These are phyloP conservation scores for Atethmia centrago DNA, from an alignment of 2,888 invertebrate genomes.

Conservation along the genomic window DNA sequence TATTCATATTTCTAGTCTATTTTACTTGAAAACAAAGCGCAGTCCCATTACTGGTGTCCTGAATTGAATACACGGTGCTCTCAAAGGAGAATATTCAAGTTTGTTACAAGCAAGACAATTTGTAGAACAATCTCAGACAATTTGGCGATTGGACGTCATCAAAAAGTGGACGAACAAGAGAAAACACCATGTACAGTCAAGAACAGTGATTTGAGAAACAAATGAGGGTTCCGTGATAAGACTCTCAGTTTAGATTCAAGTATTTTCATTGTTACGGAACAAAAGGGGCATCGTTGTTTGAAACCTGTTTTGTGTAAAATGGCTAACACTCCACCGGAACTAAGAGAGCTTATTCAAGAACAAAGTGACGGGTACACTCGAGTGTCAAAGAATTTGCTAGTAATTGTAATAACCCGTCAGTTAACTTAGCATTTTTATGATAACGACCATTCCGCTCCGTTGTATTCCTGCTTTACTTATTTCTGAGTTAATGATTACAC, in stretches of 20 bases:
- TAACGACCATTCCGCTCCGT: slow-evolving; percentile 21
- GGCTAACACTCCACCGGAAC: slow-evolving; percentile 75
- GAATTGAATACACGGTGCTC: slow-evolving; percentile 50
- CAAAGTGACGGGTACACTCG: slow-evolving; percentile 65
- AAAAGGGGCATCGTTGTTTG: slow-evolving; percentile 80
- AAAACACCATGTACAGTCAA: slow-evolving; percentile 77
- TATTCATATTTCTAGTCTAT: slow-evolving; percentile 40
- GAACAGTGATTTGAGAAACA: slow-evolving; percentile 83
- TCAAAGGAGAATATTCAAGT: slow-evolving; percentile 64
- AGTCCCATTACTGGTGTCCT: slow-evolving; percentile 40
- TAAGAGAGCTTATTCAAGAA: slow-evolving; percentile 66
- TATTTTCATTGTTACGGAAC: slow-evolving; percentile 84
- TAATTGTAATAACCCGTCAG: slow-evolving; percentile 51
- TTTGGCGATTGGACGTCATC: slow-evolving; percentile 59
- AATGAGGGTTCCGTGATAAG: slow-evolving; percentile 85
- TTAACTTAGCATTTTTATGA: slow-evolving; percentile 38
- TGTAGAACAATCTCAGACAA: slow-evolving; percentile 58
- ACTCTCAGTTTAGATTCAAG: slow-evolving; percentile 82
- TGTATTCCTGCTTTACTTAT: slow-evolving; percentile 10
- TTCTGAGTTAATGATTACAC: slow-evolving; percentile 20
- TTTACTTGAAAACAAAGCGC: slow-evolving; percentile 49
- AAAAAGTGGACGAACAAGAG: slow-evolving; percentile 64
- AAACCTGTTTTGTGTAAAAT: slow-evolving; percentile 84
- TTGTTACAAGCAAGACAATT: slow-evolving; percentile 60
- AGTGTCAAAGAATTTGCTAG: slow-evolving; percentile 60